phyloP scores from a whole-genome alignment of 2,888 invertebrate species.

The Gortyna flavago region DNA sequence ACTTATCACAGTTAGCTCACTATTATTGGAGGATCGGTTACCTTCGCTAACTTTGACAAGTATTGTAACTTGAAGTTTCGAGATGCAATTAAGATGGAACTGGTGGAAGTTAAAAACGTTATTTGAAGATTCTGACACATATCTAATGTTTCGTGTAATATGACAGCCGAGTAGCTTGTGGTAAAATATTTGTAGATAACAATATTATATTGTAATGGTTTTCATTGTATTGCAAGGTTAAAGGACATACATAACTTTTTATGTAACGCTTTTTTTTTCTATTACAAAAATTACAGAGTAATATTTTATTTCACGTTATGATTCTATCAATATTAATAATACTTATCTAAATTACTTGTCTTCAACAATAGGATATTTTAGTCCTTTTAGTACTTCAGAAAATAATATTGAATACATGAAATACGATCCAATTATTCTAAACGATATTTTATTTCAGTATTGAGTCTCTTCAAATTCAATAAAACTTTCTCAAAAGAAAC shows the following conservation, averaged over 20 bases:
- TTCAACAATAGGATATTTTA: not conserved
- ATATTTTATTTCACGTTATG: not conserved
- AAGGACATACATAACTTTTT: not conserved
- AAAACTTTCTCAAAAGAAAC: conserved; percentile 11
- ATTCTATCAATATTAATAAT: not conserved
- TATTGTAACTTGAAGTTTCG: conserved; percentile 20
- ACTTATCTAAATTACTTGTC: not conserved
- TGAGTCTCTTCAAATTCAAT: conserved; percentile 20
- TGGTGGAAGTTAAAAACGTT: not conserved
- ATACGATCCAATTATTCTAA: conserved; percentile 14
- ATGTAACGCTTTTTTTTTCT: not conserved
- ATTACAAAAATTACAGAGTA: no score
- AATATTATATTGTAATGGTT: not conserved
- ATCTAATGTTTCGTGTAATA: not conserved
- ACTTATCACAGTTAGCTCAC: conserved; percentile 39
- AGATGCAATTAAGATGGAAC: conserved; percentile 11
- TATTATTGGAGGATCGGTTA: conserved; percentile 45
- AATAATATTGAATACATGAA: conserved; percentile 11
- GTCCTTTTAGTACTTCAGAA: not conserved
- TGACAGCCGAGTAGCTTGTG: not conserved
- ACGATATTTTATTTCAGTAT: conserved; percentile 18
- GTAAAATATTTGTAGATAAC: not conserved
- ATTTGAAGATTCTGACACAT: conserved; percentile 18
- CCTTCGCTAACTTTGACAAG: conserved; percentile 37
- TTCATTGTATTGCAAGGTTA: not conserved